phyloP scores from a whole-genome alignment of 2,888 invertebrate species.

The Melipona beecheii region DNA sequence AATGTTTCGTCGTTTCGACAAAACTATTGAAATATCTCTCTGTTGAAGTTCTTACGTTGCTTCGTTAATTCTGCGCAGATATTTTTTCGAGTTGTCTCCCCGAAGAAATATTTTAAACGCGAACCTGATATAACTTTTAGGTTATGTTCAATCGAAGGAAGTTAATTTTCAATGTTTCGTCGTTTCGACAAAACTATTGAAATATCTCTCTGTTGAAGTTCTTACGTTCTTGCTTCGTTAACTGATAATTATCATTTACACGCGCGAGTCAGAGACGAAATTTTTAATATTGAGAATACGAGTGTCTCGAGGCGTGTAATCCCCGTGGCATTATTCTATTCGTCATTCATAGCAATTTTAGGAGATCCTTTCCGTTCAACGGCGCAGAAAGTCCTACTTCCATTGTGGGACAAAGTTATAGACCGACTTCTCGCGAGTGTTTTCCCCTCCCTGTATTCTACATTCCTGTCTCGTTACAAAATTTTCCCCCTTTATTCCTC shows the following conservation, averaged over 20 bases:
- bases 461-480: slow-evolving; percentile 41
- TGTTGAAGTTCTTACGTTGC: no score
- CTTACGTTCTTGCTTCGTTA: no score
- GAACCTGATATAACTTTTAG: no score
- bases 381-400: slow-evolving; percentile 58
- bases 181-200: no score
- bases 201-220: no score
- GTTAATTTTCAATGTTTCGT: no score
- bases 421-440: slow-evolving; percentile 54
- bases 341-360: slow-evolving; percentile 57
- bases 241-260: not conserved
- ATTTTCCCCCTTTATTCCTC: slow-evolving; percentile 36
- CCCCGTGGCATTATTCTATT: slow-evolving; percentile 48
- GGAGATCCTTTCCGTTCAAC: slow-evolving; percentile 54
- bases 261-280: not conserved
- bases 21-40: no score
- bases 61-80: no score
- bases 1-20: no score
- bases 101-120: no score
- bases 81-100: no score
- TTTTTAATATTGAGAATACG: slow-evolving; percentile 23
- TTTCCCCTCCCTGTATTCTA: slow-evolving; percentile 38
- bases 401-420: slow-evolving; percentile 55
- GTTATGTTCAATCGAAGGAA: no score
- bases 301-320: slow-evolving; percentile 33